phyloP scores from a whole-genome alignment of 2,888 invertebrate genomes.

The Escarpia spicata region DNA sequence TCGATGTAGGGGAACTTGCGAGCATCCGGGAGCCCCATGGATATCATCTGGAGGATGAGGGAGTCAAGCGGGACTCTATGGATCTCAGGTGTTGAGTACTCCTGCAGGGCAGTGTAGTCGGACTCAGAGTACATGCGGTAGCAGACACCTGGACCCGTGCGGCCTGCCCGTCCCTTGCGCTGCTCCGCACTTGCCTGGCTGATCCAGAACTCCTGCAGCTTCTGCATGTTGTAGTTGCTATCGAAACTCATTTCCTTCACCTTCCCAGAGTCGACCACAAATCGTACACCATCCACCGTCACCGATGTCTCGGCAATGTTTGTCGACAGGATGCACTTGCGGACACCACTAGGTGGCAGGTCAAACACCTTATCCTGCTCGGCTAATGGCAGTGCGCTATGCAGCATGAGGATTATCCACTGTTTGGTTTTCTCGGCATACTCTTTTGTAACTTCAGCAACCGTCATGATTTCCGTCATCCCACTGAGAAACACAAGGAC shows the following conservation, averaged over 20 bases:
- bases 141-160: slow-evolving; percentile 90
- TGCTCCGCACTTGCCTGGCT: slow-evolving; percentile 98
- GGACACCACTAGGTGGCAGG: slow-evolving; percentile 89
- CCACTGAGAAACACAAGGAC: slow-evolving; percentile 94
- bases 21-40: slow-evolving; percentile 91
- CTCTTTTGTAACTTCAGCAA: slow-evolving; percentile 85
- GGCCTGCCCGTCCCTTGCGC: slow-evolving; percentile 87
- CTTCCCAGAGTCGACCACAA: slow-evolving; percentile 97
- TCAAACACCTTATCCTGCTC: slow-evolving; percentile 98
- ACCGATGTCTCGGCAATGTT: slow-evolving; percentile 99
- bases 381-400: slow-evolving; percentile 88
- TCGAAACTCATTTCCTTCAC: slow-evolving; percentile 93
- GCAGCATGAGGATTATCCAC: slow-evolving; percentile 93
- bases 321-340: slow-evolving; percentile 97
- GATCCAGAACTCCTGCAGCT: slow-evolving; percentile 89
- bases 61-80: slow-evolving; percentile 93
- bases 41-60: slow-evolving; percentile 85
- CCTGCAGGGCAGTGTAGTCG: slow-evolving; percentile 33
- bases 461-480: slow-evolving; percentile 85
- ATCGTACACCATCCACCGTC: slow-evolving; percentile 96
- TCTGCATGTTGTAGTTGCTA: slow-evolving; percentile 86
- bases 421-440: slow-evolving; percentile 80
- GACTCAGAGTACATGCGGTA: slow-evolving; percentile 79
- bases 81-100: slow-evolving; percentile 91
- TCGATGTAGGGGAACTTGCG: slow-evolving; percentile 93